Evolutionary conservation across 2,888 invertebrate species (phyloP).

Genomic region (Drosophila austrosaltans): DNA sequence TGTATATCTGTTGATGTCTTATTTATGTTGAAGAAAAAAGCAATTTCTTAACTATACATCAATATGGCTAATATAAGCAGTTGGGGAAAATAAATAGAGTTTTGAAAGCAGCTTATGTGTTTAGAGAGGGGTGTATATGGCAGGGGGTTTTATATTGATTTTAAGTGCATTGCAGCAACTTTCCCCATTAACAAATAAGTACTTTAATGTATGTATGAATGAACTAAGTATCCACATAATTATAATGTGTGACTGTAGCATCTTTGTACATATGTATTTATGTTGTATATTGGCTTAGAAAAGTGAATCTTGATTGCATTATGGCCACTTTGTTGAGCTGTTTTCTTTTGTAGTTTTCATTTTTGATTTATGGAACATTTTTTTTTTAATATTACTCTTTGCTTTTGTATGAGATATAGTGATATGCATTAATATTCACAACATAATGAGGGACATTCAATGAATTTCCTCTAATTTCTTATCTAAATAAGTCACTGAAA

Average conservation of each 20-base stretch:
- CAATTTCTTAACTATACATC: slow-evolving; percentile 52
- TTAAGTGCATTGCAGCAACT: slow-evolving; percentile 6
- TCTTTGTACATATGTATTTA: background rate
- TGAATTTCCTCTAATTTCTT: no score
- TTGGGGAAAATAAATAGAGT: slow-evolving; percentile 38
- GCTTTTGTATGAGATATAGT: no score
- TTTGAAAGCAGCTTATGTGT: slow-evolving; percentile 44
- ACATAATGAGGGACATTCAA: no score
- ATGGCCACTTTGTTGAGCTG: no score
- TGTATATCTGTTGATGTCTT: background rate
- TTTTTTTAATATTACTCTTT: no score
- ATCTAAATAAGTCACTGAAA: no score
- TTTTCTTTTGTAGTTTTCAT: no score
- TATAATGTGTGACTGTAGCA: background rate
- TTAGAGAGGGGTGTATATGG: background rate
- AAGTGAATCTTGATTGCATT: background rate
- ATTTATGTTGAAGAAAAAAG: slow-evolving; percentile 62
- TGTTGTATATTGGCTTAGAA: background rate
- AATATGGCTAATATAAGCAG: slow-evolving; percentile 50
- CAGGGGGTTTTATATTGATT: slow-evolving; percentile 4
- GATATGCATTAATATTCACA: no score
- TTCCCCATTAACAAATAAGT: slow-evolving; percentile 7
- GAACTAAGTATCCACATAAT: slow-evolving; percentile 6
- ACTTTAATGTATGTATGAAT: background rate
- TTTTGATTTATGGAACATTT: no score